Base-by-base conservation (phyloP, 1,140 invertebrate genomes). In the Pygmarrhopalites habei region DNA sequence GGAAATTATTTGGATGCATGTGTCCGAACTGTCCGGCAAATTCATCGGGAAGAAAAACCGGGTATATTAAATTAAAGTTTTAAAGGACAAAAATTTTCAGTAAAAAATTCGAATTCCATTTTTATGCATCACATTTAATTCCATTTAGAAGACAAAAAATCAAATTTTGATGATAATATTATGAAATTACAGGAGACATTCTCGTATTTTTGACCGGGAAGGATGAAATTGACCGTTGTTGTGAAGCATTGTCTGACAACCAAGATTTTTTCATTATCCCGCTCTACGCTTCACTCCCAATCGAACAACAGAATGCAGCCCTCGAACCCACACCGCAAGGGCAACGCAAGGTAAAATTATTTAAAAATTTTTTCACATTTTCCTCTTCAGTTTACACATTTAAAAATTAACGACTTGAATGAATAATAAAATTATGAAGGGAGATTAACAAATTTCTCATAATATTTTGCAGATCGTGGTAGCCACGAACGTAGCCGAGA, bases 1-100 rank as follows among this genome's bases (percentile, higher is more conserved):
- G 82, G 93, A 0, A 86, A 98, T 79, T 98, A 98, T 75, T 82
- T 98, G 0, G 86, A 88, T 71, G 86, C 85, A 2, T 84, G 88
- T n/a, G 86, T 96, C 0, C 88, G 96, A 10, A 91, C 90, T 0
- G 84, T 86, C 0, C 80, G 95, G 59, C 93, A 95, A 74, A 91
- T 99, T 68, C 92, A 98, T 72, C 78, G 84, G 60, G 83, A 79
- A 56, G 87, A 96, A 73, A 80, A 83, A 12, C 77, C 81, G 5
- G 94, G 94, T 1, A n/a, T n/a, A n/a, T n/a, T n/a, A n/a, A n/a
- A n/a, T n/a, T n/a, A n/a, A n/a, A n/a, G n/a, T n/a, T n/a, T n/a
- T n/a, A n/a, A n/a, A n/a, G n/a, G n/a, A n/a, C n/a, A n/a, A n/a
- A n/a, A n/a, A n/a, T n/a, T n/a, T n/a, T n/a, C n/a, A n/a, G n/a